Percentiles rank a stretch among this genome's conserved stretches.
Evolutionary conservation across 2,888 invertebrate genomes (phyloP).

Genomic region (Eustalomyia histrio): DNA sequence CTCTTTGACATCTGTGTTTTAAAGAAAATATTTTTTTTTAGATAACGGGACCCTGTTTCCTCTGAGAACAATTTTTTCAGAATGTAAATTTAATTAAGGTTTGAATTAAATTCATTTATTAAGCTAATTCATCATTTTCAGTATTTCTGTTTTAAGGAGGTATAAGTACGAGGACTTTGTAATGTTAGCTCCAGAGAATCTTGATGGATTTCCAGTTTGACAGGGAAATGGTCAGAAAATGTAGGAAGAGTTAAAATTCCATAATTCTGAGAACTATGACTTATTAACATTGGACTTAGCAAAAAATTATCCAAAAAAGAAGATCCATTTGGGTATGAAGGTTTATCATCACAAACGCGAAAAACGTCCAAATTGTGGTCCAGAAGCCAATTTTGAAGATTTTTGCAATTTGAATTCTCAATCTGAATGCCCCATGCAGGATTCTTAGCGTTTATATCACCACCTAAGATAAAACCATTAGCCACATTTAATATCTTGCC

Average conservation of each 20-base stretch:
- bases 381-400: not conserved
- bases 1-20: not conserved
- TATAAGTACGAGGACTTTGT: not conserved
- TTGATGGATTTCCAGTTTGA: not conserved
- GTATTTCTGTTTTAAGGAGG: not conserved
- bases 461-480: not conserved
- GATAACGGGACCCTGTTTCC: no score
- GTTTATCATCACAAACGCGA: not conserved
- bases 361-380: not conserved
- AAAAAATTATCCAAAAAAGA: conserved; percentile 13
- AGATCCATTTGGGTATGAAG: not conserved
- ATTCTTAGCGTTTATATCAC: not conserved
- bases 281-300: not conserved
- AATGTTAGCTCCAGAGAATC: not conserved
- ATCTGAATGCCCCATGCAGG: not conserved
- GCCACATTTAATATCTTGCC: not conserved
- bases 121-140: not conserved
- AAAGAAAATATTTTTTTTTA: no score
- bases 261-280: no score
- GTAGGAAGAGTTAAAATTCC: not conserved
- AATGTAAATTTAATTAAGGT: not conserved
- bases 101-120: not conserved
- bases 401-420: not conserved
- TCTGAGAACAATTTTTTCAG: no score
- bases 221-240: conserved; percentile 5